Evolutionary conservation across 2,888 invertebrate genomes (phyloP), one percentile per base, ranked within the genome.

Genomic region (Emmelina monodactyla): DNA sequence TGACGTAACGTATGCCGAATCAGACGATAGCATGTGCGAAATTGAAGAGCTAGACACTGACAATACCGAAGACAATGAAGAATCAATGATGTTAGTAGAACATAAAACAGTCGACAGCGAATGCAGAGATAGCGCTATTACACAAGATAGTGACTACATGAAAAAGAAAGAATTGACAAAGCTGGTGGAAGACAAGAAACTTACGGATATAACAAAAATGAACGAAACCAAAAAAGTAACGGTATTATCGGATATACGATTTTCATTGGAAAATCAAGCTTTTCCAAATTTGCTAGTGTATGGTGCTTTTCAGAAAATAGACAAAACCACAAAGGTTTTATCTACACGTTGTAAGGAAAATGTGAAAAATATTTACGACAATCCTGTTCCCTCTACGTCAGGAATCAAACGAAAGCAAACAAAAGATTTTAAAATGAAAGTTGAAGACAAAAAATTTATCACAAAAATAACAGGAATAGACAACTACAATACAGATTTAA

Each of bases 1-100:
- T 14, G 34, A 37, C 16, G 22, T 37, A 34, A 37, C 25, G n/a
- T 34, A 34, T 37, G 37, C 37, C 19, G 37, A 37, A 34, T 37
- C 37, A 34, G 34, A 37, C 34, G 22, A 34, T 34, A 34, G 37
- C 16, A 33, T 30, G 33, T 28, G 28, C 29, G 33, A 37, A 30
- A 28, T 16, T 34, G 30, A 37, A 37, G 22, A 34, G 19, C 19
- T 19, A 9, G 19, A 19, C 9, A 19, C 6, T 19, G 19, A 19
- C 34, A 16, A 34, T 34, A 34, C 13, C 14, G 34, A 34, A 28
- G 13, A 34, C 28, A 28, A 34, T 28, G 34, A 28, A 28, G 29
- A 34, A 34, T 34, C 34, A 34, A 34, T 34, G 7, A 28, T 34
- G 28, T 34, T 34, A 28, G 13, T 25, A 25, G 28, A 34, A 34